phyloP scores from a whole-genome alignment of 2,113 vertebrate species.

The Engraulis encrasicolus region DNA sequence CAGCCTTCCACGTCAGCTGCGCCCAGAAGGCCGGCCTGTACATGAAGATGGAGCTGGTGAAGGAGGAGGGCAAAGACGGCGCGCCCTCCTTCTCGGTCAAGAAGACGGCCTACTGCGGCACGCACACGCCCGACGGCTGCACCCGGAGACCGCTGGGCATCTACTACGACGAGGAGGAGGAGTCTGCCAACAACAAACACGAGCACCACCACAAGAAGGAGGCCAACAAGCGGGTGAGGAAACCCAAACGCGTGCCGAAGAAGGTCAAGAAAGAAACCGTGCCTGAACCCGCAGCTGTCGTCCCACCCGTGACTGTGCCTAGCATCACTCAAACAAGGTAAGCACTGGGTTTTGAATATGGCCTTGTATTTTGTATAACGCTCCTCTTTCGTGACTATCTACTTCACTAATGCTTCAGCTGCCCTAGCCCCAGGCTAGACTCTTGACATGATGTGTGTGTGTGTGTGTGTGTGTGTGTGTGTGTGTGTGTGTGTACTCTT shows the following conservation, averaged over 20 bases:
- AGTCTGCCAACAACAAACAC: conserved; percentile 85
- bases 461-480: too few relatives aligned
- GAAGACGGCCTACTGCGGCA: conserved; percentile 94
- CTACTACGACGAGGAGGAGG: conserved; percentile 86
- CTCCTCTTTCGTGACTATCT: too few relatives aligned
- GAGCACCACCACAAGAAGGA: conserved; percentile 83
- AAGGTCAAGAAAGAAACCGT: conserved; percentile 84
- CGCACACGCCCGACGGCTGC: conserved; percentile 91
- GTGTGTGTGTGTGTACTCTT: too few relatives aligned
- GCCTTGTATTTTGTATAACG: too few relatives aligned
- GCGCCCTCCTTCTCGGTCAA: conserved; percentile 89
- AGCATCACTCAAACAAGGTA: conserved; percentile 95
- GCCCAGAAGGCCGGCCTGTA: conserved; percentile 93
- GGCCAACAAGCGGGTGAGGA: conserved; percentile 77
- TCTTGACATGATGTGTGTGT: too few relatives aligned
- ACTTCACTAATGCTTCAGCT: too few relatives aligned
- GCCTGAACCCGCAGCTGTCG: conserved; percentile 76
- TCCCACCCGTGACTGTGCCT: conserved; percentile 82
- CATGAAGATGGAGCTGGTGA: conserved; percentile 97
- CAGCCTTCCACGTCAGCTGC: conserved; percentile 96
- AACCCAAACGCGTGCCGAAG: conserved; percentile 85
- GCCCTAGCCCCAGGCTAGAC: too few relatives aligned
- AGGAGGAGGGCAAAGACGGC: conserved; percentile 74
- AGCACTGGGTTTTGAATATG: too few relatives aligned
- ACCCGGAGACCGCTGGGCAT: conserved; percentile 87